Evolutionary conservation across 2,888 invertebrate genomes (phyloP).

Genomic region (Nephrotoma flavescens): DNA sequence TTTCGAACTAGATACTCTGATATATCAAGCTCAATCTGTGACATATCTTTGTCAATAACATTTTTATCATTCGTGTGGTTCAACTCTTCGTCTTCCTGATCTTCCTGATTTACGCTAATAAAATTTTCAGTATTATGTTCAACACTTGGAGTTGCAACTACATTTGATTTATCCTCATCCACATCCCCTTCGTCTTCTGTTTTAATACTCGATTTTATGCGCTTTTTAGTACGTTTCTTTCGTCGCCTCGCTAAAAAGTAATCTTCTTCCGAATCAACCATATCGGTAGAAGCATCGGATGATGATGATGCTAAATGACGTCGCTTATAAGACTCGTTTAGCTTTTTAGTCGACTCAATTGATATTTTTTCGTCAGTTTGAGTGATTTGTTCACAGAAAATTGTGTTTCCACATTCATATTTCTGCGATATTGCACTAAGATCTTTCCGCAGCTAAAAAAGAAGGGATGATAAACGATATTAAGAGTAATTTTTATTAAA

Average conservation of each 20-base stretch:
- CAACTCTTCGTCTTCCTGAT: not conserved
- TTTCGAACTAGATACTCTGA: not conserved
- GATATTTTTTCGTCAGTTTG: not conserved
- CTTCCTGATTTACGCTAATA: not conserved
- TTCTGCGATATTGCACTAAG: not conserved
- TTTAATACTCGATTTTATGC: not conserved
- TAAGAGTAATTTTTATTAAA: too few species aligned
- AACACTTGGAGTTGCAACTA: not conserved
- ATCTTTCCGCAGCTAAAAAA: not conserved
- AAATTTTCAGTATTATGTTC: not conserved
- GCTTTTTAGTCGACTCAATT: not conserved
- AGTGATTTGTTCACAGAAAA: not conserved
- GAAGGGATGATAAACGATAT: not conserved
- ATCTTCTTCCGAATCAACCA: not conserved
- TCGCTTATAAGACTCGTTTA: not conserved
- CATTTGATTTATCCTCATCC: not conserved
- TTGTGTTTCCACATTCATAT: not conserved
- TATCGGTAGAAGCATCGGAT: not conserved
- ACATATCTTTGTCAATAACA: not conserved
- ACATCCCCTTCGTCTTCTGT: not conserved
- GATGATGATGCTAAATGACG: slow-evolving; percentile 2
- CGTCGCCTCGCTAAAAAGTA: not conserved
- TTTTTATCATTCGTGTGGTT: not conserved
- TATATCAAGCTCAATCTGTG: not conserved
- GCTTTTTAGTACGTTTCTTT: not conserved